Percentiles rank a stretch among this genome's conserved stretches.
Evolutionary conservation across 2,888 invertebrate species (phyloP).

Genomic region (Hedya salicella): DNA sequence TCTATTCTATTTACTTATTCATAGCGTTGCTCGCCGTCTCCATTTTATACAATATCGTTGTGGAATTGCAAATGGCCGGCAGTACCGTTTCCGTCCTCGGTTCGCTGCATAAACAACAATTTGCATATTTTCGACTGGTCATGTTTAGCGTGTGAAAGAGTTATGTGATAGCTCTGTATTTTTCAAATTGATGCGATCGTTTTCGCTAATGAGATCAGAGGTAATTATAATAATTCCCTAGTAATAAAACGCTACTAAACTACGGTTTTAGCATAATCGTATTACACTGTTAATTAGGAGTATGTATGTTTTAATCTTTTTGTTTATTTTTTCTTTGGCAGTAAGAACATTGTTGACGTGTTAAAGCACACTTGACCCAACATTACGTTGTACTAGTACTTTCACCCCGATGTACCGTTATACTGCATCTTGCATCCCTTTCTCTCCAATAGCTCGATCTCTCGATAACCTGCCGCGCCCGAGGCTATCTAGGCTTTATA

Average conservation of each 20-base stretch:
- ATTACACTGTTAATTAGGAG: constrained; percentile 12
- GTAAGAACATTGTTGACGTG: constrained; percentile 14
- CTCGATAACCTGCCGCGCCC: constrained; percentile 63
- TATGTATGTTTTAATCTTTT: constrained; percentile 5
- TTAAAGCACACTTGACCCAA: constrained; percentile 53
- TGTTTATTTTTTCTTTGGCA: neutral
- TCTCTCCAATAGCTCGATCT: constrained; percentile 56
- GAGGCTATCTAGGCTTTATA: constrained; percentile 44
- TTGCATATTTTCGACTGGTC: constrained; percentile 69
- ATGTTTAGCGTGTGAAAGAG: constrained; percentile 56
- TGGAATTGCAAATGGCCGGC: constrained; percentile 72
- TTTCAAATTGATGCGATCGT: constrained; percentile 30
- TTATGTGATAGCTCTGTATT: constrained; percentile 41
- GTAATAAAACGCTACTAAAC: constrained; percentile 5
- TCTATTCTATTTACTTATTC: constrained; percentile 72
- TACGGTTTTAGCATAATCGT: constrained; percentile 14
- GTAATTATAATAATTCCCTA: constrained; percentile 16
- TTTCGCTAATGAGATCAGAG: constrained; percentile 27
- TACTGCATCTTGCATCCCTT: constrained; percentile 57
- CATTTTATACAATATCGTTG: constrained; percentile 70
- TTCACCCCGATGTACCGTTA: constrained; percentile 78
- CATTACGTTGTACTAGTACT: constrained; percentile 69
- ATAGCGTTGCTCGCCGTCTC: constrained; percentile 61
- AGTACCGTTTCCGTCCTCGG: constrained; percentile 72
- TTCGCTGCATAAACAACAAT: constrained; percentile 66